These are phyloP conservation scores for Myotis findleyi DNA, from an alignment of 2,797 vertebrate genomes.

Conservation along the genomic window DNA sequence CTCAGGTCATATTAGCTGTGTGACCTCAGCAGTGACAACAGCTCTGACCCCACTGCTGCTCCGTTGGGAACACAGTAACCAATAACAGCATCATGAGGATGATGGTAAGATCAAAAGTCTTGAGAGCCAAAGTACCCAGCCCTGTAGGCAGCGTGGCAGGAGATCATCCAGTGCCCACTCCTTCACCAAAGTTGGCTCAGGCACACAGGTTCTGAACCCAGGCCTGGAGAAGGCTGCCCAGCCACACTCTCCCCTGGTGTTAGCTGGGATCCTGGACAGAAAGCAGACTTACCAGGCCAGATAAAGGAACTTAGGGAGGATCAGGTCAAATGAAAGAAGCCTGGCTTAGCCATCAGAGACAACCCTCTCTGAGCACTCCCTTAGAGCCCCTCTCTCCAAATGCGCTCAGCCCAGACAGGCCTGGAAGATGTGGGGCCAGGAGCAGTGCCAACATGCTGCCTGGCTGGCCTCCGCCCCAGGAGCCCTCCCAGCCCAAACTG, in stretches of 20 bases:
- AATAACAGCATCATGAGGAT: background rate
- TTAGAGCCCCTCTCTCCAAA: background rate
- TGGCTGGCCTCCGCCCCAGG: background rate
- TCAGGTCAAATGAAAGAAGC: background rate
- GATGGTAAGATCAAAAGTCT: background rate
- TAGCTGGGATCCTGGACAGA: background rate
- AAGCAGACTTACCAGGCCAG: background rate
- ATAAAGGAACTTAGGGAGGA: background rate
- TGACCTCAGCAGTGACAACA: background rate
- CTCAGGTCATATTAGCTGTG: background rate
- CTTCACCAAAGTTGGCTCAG: background rate
- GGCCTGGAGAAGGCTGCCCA: background rate
- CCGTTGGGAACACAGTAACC: background rate
- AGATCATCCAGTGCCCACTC: background rate
- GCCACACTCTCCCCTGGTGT: background rate
- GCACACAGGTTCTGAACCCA: background rate
- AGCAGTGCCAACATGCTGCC: background rate
- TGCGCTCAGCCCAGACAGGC: background rate
- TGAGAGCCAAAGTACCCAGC: rapidly evolving
- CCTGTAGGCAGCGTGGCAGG: too few species aligned
- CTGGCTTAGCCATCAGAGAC: background rate
- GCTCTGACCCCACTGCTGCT: background rate
- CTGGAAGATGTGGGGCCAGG: background rate
- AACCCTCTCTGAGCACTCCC: background rate
- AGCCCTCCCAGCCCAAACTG: background rate